Conservation (phyloP, 2,797 vertebrate genomes). For the Amazona ochrocephala region DNA sequence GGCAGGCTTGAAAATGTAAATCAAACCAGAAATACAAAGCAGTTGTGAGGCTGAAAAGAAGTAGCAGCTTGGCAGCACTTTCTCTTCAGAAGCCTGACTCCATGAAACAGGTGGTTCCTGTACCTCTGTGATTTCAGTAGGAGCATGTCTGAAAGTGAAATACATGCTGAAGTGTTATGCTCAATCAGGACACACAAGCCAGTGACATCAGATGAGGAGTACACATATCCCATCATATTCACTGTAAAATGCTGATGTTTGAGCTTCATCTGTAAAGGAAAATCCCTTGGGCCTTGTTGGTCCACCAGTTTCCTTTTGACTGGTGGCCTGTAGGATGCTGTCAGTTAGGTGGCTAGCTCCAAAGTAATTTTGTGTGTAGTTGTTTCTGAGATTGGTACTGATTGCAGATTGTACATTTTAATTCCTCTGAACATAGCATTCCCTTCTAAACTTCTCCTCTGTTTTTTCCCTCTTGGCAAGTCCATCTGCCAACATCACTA, state of each 20-base stretch:
- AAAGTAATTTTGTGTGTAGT: not conserved
- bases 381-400: not conserved
- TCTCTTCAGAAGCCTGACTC: not conserved
- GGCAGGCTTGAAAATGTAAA: not conserved
- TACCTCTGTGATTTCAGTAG: not conserved
- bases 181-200: not conserved
- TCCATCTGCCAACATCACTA: not conserved
- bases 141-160: not conserved
- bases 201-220: not conserved
- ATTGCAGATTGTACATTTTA: not conserved
- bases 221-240: not conserved
- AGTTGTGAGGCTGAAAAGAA: not conserved
- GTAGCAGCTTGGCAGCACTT: not conserved
- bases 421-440: not conserved
- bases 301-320: not conserved
- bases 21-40: not conserved
- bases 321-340: not conserved
- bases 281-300: not conserved
- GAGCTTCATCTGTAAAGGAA: not conserved
- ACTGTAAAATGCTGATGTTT: not conserved
- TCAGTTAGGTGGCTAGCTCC: not conserved
- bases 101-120: not conserved
- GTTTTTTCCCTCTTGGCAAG: not conserved
- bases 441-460: not conserved
- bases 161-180: not conserved